Conservation (phyloP, 2,888 invertebrate genomes). For the Dione vanillae region DNA sequence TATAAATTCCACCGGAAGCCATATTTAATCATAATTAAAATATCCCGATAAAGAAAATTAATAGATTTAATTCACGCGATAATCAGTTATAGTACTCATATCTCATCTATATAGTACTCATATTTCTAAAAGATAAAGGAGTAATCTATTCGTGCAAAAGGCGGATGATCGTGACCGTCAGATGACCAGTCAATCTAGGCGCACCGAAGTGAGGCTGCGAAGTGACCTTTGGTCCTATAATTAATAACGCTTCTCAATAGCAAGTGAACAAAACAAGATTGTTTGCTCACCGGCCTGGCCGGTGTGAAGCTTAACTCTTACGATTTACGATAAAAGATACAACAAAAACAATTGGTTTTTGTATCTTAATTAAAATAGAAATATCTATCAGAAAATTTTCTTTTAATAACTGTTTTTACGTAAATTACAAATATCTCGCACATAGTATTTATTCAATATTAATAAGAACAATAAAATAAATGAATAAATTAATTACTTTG, state of each 20-base stretch:
- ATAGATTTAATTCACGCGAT: constrained; percentile 40
- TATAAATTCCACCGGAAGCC: constrained; percentile 19
- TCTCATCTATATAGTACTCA: no score
- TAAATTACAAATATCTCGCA: no score
- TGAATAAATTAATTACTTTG: no score
- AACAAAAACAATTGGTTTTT: neutral
- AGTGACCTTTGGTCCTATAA: constrained; percentile 57
- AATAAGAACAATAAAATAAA: no score
- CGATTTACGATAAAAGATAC: neutral
- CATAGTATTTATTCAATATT: no score
- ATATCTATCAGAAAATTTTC: no score
- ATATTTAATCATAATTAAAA: constrained; percentile 38
- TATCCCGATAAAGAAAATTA: constrained; percentile 37
- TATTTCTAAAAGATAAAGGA: constrained; percentile 40
- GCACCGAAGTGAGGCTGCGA: constrained; percentile 44
- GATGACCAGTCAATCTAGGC: constrained; percentile 40
- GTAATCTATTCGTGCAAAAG: constrained; percentile 30
- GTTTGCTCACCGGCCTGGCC: constrained; percentile 45
- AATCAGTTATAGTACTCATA: no score
- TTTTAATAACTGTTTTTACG: no score
- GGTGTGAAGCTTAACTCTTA: neutral
- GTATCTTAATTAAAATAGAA: neutral
- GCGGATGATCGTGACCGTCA: constrained; percentile 26
- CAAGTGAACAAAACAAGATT: constrained; percentile 74
- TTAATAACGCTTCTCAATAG: constrained; percentile 80